phyloP scores from a whole-genome alignment of 2,113 vertebrate species.

The Paracanthobrama guichenoti region DNA sequence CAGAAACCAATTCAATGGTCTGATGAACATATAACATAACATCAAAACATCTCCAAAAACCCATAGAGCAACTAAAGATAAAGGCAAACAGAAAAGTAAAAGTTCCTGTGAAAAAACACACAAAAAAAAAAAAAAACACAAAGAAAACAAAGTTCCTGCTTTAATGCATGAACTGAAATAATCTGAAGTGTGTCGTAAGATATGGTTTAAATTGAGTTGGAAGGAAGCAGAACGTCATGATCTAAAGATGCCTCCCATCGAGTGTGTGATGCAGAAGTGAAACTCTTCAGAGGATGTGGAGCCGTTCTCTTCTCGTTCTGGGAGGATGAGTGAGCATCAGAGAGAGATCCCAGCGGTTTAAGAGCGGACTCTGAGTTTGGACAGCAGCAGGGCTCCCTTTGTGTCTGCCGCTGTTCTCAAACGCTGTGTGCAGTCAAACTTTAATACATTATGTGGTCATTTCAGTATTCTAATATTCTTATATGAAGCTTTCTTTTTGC shows the following conservation, averaged over 20 bases:
- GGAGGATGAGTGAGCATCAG: not conserved
- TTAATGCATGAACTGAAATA: not conserved
- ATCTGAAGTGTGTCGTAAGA: not conserved
- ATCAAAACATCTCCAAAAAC: no score
- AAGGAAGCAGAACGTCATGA: not conserved
- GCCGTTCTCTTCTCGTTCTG: not conserved
- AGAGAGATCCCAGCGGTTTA: not conserved
- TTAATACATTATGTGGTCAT: no score
- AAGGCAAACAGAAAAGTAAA: not conserved
- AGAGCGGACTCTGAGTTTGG: not conserved
- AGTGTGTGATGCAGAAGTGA: not conserved
- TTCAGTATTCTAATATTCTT: no score
- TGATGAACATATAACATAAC: no score
- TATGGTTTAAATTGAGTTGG: not conserved
- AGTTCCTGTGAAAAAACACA: no score
- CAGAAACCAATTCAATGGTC: no score
- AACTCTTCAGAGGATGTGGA: slow-evolving; percentile 3
- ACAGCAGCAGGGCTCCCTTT: not conserved
- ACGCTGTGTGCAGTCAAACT: not conserved
- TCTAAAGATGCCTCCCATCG: no score
- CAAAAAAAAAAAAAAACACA: no score
- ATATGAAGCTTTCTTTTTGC: no score
- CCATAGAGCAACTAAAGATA: no score
- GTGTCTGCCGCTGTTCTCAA: not conserved
- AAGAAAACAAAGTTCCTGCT: no score